Base-by-base conservation (phyloP, 2,797 vertebrate genomes). In the Catostomus latipinnis region DNA sequence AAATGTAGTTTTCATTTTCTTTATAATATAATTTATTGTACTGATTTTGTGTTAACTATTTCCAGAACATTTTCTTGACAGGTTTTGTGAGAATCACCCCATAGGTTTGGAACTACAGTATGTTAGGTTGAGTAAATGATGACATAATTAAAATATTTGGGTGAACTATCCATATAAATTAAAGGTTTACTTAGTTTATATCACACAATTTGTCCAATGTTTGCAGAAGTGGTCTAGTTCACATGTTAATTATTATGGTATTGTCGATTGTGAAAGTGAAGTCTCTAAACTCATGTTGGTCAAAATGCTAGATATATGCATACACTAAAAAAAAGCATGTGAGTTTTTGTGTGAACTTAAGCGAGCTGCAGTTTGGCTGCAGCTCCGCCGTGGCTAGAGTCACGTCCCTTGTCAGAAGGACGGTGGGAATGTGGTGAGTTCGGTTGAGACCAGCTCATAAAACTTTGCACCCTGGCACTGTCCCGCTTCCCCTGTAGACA, bases 381-480 rank as follows among this genome's bases (percentile, higher is more conserved):
- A 85, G 82, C 82, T 80, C 89, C 85, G 90, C 90, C 94, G 86
- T 94, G 94, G 93, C 91, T 94, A 89, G 85, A 93, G 95, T 98
- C 97, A 97, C 95, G 95, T 98, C 95, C 94, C 92, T 93, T 90
- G 89, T 86, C 87, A 91, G 91, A 86, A 89, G 71, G 88, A 94
- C 92, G 94, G 89, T 91, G 94, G 92, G 93, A 96, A 92, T 95
- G 96, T 92, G 97, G 97, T 94, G 94, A 96, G 90, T 89, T 93
- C 86, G 93, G 94, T 96, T 84, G 93, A 96, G 90, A 95, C 95
- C 94, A 94, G 92, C 91, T 91, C 90, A 90, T 95, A 94, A 95
- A 93, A 88, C 88, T 92, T 89, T 94, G 93, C 93, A 95, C 94
- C 93, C 95, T 98, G 97, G 97, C 96, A 98, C 94, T 92, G 89